Evolutionary conservation across 2,888 invertebrate species (phyloP).

Genomic region (Tribolium freemani): DNA sequence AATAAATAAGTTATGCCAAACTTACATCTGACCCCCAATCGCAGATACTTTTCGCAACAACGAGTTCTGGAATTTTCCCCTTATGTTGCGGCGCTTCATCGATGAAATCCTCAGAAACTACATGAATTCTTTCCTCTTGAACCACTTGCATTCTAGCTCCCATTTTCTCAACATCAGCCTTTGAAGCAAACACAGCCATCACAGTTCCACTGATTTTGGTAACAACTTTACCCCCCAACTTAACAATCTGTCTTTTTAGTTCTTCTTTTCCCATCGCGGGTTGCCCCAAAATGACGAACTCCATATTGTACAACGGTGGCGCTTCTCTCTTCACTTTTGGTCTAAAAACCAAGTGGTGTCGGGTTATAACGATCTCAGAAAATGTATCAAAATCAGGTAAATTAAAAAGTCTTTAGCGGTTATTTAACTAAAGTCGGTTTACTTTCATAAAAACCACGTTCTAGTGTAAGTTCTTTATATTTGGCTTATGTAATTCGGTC

Average conservation of each 20-base stretch:
- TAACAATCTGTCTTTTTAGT: conserved; percentile 77
- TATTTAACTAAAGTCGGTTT: too few species aligned
- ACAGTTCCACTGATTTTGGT: conserved; percentile 75
- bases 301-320: conserved; percentile 82
- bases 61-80: conserved; percentile 75
- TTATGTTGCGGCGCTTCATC: conserved; percentile 76
- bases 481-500: too few species aligned
- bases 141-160: conserved; percentile 77
- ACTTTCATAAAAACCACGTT: too few species aligned
- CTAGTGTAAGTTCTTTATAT: too few species aligned
- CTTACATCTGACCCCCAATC: conserved; percentile 88
- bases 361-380: too few species aligned
- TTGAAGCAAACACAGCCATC: conserved; percentile 83
- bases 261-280: conserved; percentile 73
- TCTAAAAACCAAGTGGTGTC: conserved; percentile 66
- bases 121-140: conserved; percentile 79
- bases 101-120: conserved; percentile 84
- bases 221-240: conserved; percentile 83
- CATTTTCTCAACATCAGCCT: conserved; percentile 78
- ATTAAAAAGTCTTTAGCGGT: too few species aligned
- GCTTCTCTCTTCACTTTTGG: conserved; percentile 77
- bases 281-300: conserved; percentile 78
- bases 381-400: too few species aligned
- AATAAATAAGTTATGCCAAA: conserved; percentile 47
- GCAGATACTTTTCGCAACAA: conserved; percentile 81